Evolutionary conservation across 2,888 invertebrate species (phyloP).

Genomic region (Lasius fuliginosus): DNA sequence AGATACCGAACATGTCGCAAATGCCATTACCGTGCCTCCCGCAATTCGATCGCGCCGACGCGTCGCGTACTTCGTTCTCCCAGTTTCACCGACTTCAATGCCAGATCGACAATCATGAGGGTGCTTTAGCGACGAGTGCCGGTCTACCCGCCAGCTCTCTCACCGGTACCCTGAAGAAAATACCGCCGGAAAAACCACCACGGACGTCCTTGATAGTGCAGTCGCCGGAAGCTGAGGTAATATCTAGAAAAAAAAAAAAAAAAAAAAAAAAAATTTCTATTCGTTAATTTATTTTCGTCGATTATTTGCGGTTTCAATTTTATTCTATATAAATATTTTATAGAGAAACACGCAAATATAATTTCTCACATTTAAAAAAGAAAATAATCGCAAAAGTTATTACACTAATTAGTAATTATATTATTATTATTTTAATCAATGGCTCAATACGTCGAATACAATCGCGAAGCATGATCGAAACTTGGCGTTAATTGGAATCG

Average conservation of each 20-base stretch:
- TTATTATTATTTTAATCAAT: not conserved
- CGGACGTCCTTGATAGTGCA: constrained; percentile 84
- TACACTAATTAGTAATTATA: constrained; percentile 1
- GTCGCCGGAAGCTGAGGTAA: constrained; percentile 85
- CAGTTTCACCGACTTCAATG: constrained; percentile 82
- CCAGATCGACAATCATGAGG: constrained; percentile 76
- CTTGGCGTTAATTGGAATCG: constrained; percentile 16
- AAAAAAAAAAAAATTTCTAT: constrained; percentile 17
- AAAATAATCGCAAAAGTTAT: not conserved
- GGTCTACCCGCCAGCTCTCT: constrained; percentile 70
- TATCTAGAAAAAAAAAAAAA: constrained; percentile 9
- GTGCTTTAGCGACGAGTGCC: constrained; percentile 54
- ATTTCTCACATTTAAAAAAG: not conserved
- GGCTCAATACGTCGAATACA: not conserved
- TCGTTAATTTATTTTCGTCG: not conserved
- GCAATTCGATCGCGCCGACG: constrained; percentile 82
- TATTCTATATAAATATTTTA: not conserved
- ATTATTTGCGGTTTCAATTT: not conserved
- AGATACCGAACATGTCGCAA: constrained; percentile 82
- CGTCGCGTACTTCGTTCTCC: constrained; percentile 79
- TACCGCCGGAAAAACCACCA: constrained; percentile 85
- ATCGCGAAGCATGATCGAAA: not conserved
- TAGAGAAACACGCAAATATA: not conserved
- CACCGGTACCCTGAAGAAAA: constrained; percentile 84
- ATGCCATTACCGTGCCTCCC: constrained; percentile 82